Evolutionary conservation across 1,140 invertebrate species (phyloP).

Genomic region (Colletes latitarsis): DNA sequence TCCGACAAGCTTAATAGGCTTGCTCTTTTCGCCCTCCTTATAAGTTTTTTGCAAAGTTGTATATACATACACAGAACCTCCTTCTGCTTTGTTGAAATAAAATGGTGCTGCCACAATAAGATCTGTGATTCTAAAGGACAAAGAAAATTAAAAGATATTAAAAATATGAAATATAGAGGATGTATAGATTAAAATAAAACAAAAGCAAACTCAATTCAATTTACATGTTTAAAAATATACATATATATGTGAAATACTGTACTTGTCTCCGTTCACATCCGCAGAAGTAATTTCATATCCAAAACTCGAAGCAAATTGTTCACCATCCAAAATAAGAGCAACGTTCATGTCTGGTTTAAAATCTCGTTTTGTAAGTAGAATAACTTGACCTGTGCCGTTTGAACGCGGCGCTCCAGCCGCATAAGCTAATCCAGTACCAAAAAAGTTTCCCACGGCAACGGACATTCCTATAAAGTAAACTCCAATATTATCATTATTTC

Average conservation of each 20-base stretch:
- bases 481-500: conserved; percentile 3
- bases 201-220: background rate
- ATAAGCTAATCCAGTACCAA: conserved; percentile 85
- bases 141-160: background rate
- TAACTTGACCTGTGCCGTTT: conserved; percentile 92
- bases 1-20: conserved; percentile 76
- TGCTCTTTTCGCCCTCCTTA: conserved; percentile 69
- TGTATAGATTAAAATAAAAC: background rate
- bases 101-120: conserved; percentile 95
- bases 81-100: conserved; percentile 90
- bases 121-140: conserved; percentile 87
- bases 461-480: conserved; percentile 88
- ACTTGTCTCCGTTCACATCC: conserved; percentile 94
- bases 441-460: conserved; percentile 91
- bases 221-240: background rate
- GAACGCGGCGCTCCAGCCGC: conserved; percentile 93
- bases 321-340: conserved; percentile 86
- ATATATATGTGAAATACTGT: conserved; percentile 64
- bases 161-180: background rate
- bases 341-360: conserved; percentile 84
- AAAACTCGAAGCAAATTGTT: conserved; percentile 94
- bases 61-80: conserved; percentile 96
- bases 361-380: conserved; percentile 87
- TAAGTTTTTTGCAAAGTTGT: conserved; percentile 82
- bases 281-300: conserved; percentile 92